phyloP scores from a whole-genome alignment of 1,140 invertebrate genomes.

The Drosophila auraria region DNA sequence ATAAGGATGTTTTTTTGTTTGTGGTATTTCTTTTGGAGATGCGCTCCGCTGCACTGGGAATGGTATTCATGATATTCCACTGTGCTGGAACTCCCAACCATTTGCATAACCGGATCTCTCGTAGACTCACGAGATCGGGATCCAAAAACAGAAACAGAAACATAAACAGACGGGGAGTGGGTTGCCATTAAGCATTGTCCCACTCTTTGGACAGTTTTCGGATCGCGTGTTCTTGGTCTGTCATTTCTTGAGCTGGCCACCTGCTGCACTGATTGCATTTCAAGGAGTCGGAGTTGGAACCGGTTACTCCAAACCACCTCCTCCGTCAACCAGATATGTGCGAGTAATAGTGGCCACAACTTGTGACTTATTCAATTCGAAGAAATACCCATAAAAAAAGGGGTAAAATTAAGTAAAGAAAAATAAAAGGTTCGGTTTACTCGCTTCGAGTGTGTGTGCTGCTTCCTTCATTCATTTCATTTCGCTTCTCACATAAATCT shows the following conservation, averaged over 20 bases:
- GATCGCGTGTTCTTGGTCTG: slow-evolving; percentile 49
- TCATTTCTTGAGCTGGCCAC: slow-evolving; percentile 56
- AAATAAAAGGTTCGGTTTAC: background rate
- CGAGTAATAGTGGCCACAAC: slow-evolving; percentile 37
- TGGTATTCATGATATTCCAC: slow-evolving; percentile 69
- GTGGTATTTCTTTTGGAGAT: slow-evolving; percentile 27
- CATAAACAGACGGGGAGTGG: slow-evolving; percentile 13
- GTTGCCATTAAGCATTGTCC: slow-evolving; percentile 51
- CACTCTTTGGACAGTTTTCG: slow-evolving; percentile 44
- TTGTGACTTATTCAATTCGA: slow-evolving; percentile 66
- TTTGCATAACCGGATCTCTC: slow-evolving; percentile 72
- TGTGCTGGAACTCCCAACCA: slow-evolving; percentile 34
- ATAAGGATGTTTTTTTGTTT: slow-evolving; percentile 47
- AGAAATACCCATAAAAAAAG: slow-evolving; percentile 16
- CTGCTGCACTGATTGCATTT: slow-evolving; percentile 63
- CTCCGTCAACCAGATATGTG: slow-evolving; percentile 10
- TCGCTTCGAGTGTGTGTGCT: background rate
- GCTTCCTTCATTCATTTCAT: slow-evolving; percentile 19
- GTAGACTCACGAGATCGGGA: slow-evolving; percentile 46
- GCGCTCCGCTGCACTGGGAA: slow-evolving; percentile 30
- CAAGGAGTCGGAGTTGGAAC: slow-evolving; percentile 22
- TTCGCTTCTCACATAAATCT: slow-evolving; percentile 63
- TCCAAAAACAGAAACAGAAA: slow-evolving; percentile 11
- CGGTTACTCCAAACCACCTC: slow-evolving; percentile 35
- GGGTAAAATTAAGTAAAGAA: slow-evolving; percentile 5